phyloP scores from a whole-genome alignment of 2,113 vertebrate species.

The Crotalus viridis region DNA sequence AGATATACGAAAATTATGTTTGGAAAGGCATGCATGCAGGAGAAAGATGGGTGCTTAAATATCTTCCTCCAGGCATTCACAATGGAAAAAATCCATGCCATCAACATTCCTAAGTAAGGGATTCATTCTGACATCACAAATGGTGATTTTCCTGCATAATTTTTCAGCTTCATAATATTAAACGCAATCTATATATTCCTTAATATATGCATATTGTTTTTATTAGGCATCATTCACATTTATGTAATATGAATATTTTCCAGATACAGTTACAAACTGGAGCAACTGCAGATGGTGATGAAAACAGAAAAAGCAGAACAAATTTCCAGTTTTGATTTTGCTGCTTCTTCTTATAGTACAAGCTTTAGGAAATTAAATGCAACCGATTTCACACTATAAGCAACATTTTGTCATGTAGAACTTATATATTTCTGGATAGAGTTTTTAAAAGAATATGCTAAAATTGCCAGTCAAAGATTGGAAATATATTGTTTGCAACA shows the following conservation, averaged over 20 bases:
- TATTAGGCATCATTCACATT: background rate
- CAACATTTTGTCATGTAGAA: background rate
- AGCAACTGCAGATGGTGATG: background rate
- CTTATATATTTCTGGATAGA: background rate
- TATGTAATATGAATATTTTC: background rate
- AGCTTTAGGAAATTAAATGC: background rate
- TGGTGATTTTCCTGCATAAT: background rate
- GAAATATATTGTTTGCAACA: background rate
- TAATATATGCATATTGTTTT: background rate
- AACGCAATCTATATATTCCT: background rate
- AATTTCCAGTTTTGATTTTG: background rate
- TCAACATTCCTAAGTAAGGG: background rate
- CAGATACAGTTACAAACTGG: background rate
- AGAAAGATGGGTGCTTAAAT: background rate
- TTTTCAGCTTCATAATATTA: background rate
- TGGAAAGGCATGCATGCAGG: background rate
- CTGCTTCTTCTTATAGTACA: background rate
- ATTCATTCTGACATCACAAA: background rate
- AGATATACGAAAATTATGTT: background rate
- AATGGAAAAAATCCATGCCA: background rate
- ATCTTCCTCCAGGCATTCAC: background rate
- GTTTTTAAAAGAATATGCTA: background rate
- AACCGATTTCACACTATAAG: background rate
- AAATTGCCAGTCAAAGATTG: background rate
- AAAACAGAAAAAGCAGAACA: background rate